Evolutionary conservation across 2,797 vertebrate genomes (phyloP).

Genomic region (Sebastes paucispinis): DNA sequence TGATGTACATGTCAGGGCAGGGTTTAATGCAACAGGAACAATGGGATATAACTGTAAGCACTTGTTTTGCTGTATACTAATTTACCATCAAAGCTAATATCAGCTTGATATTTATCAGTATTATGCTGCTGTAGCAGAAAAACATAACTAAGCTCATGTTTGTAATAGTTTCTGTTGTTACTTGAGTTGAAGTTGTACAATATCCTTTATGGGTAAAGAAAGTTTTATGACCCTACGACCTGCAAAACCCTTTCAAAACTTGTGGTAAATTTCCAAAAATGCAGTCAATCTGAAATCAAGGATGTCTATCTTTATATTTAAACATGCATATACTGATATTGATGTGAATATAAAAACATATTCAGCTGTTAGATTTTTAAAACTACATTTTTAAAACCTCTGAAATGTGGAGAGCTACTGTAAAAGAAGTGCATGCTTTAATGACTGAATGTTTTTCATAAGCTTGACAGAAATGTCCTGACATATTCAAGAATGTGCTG

Average conservation of each 20-base stretch:
- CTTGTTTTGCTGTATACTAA: constrained; percentile 28
- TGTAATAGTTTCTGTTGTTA: background rate
- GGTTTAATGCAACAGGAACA: constrained; percentile 25
- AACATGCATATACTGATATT: constrained; percentile 27
- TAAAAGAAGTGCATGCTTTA: constrained; percentile 44
- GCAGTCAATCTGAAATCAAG: background rate
- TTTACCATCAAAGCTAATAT: background rate
- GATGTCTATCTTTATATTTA: constrained; percentile 14
- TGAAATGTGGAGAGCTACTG: constrained; percentile 57
- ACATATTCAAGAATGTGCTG: background rate
- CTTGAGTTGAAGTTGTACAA: background rate
- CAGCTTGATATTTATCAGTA: constrained; percentile 4
- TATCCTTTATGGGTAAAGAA: background rate
- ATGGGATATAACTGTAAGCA: constrained; percentile 6
- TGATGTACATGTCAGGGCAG: background rate
- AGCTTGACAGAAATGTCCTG: background rate
- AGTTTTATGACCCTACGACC: background rate
- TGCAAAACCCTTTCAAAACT: background rate
- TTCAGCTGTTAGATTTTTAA: background rate
- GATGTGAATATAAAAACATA: constrained; percentile 19
- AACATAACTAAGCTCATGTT: background rate
- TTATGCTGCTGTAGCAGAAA: constrained; percentile 27
- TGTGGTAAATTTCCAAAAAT: background rate
- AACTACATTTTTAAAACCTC: constrained; percentile 17
- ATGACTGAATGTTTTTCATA: constrained; percentile 17